Evolutionary conservation across 2,113 vertebrate genomes (phyloP).

Genomic region (Microcebus murinus): DNA sequence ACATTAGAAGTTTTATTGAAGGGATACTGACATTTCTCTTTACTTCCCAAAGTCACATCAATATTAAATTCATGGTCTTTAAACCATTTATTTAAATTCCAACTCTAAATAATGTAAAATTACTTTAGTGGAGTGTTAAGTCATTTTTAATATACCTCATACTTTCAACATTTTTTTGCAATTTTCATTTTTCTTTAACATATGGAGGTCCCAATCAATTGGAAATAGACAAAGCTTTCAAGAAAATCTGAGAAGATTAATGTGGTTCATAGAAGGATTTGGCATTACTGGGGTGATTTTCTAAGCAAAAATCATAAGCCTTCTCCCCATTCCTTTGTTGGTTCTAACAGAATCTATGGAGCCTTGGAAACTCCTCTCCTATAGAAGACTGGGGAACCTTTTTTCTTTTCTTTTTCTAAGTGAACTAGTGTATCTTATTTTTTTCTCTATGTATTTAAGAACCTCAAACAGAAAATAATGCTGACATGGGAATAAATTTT

Average conservation of each 20-base stretch:
- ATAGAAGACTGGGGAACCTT: neutral
- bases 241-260: conserved; percentile 74
- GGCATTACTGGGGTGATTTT: conserved; percentile 52
- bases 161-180: conserved; percentile 56
- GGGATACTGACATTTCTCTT: neutral
- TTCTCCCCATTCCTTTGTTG: neutral
- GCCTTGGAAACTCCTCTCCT: neutral
- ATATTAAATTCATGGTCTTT: conserved; percentile 14
- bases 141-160: conserved; percentile 49
- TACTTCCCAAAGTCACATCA: neutral
- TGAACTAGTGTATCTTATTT: conserved; percentile 36
- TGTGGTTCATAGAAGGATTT: conserved; percentile 66
- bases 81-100: conserved; percentile 58
- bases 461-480: conserved; percentile 51
- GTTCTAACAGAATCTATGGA: neutral
- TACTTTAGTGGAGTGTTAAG: conserved; percentile 27
- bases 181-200: conserved; percentile 49
- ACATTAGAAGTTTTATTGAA: conserved; percentile 40
- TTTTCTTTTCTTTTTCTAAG: conserved; percentile 33
- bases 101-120: conserved; percentile 49
- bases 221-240: conserved; percentile 61
- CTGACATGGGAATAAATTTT: conserved; percentile 31
- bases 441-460: conserved; percentile 50
- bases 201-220: conserved; percentile 61
- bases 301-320: neutral